Evolutionary conservation across 1,140 invertebrate species (phyloP).

Genomic region (Octopus sinensis): DNA sequence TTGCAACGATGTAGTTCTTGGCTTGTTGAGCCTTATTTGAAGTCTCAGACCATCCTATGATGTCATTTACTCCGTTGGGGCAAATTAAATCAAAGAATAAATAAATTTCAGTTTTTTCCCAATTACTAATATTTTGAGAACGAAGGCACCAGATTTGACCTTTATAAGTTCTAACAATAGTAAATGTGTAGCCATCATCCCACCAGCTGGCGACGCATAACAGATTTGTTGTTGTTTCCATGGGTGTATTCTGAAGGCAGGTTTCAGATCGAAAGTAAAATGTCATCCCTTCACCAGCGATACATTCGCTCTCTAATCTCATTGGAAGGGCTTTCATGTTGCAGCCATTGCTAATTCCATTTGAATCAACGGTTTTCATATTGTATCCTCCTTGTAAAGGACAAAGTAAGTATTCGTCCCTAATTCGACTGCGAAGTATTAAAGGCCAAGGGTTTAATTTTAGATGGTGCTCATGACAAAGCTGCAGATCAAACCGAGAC

Average conservation of each 20-base stretch:
- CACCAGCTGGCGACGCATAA: constrained; percentile 35
- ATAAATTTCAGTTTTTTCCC: constrained; percentile 18
- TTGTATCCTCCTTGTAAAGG: constrained; percentile 38
- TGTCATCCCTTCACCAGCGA: constrained; percentile 35
- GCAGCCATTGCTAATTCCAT: constrained; percentile 28
- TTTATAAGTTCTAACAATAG: constrained; percentile 29
- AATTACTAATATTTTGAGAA: constrained; percentile 10
- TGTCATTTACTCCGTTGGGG: background rate
- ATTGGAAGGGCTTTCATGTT: constrained; percentile 41
- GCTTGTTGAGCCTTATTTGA: background rate
- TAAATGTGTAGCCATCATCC: constrained; percentile 30
- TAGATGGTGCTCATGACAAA: constrained; percentile 30
- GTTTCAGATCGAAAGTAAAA: constrained; percentile 34
- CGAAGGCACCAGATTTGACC: constrained; percentile 38
- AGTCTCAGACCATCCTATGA: background rate
- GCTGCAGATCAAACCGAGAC: constrained; percentile 14
- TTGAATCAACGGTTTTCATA: constrained; percentile 34
- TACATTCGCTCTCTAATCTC: constrained; percentile 41
- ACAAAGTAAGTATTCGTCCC: constrained; percentile 30
- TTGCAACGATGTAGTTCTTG: constrained; percentile 24
- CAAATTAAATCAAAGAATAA: constrained; percentile 36
- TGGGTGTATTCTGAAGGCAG: constrained; percentile 30
- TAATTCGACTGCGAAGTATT: constrained; percentile 23
- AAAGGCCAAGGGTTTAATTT: constrained; percentile 32
- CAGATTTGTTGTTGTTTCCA: constrained; percentile 30